Evolutionary conservation across 2,888 invertebrate genomes (phyloP).

Genomic region (Neoitamus cyanurus): DNA sequence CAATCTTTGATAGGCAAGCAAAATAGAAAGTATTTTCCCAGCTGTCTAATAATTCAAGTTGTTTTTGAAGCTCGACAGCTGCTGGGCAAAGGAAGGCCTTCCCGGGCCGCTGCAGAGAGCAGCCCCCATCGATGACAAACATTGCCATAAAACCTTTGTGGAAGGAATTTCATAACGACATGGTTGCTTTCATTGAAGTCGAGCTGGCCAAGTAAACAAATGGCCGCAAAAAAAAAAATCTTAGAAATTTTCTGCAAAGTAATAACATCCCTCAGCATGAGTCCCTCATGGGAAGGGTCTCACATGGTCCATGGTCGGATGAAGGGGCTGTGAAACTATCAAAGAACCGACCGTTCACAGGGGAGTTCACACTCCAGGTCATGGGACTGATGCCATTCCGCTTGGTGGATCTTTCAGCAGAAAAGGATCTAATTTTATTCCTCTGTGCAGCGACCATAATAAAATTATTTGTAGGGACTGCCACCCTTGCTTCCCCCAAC

Average conservation of each 20-base stretch:
- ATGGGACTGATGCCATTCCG: background rate
- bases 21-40: background rate
- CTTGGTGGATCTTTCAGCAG: background rate
- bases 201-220: slow-evolving; percentile 20
- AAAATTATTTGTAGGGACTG: slow-evolving; percentile 19
- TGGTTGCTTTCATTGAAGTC: background rate
- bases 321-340: slow-evolving; percentile 18
- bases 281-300: background rate
- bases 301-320: background rate
- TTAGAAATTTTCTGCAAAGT: slow-evolving; percentile 27
- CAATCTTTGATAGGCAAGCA: background rate
- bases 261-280: slow-evolving; percentile 15
- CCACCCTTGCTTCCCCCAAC: background rate
- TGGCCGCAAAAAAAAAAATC: slow-evolving; percentile 6
- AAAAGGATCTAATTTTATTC: slow-evolving; percentile 29
- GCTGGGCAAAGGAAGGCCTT: background rate
- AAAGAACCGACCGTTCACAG: background rate
- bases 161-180: slow-evolving; percentile 36
- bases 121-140: background rate
- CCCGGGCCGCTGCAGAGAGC: background rate
- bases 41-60: background rate
- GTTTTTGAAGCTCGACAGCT: background rate
- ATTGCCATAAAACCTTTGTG: background rate
- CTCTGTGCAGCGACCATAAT: slow-evolving; percentile 14
- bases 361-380: slow-evolving; percentile 6